phyloP scores from a whole-genome alignment of 2,888 invertebrate genomes.

The Microctonus aethiopoides region DNA sequence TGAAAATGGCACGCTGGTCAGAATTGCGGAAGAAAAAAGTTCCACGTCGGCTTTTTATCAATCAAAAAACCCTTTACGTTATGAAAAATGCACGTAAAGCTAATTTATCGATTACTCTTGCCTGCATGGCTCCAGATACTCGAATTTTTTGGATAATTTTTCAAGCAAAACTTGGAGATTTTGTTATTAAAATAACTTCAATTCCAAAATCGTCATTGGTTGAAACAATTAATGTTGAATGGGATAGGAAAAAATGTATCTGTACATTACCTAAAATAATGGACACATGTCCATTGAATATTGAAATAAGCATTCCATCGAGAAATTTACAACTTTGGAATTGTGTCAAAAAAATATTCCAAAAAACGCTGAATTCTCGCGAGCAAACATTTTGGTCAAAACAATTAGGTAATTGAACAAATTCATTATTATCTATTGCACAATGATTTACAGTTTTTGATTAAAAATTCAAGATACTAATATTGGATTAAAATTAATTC shows the following conservation, averaged over 20 bases:
- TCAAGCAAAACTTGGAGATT: slow-evolving; percentile 55
- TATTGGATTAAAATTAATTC: slow-evolving; percentile 55
- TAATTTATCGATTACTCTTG: slow-evolving; percentile 48
- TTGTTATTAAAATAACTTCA: slow-evolving; percentile 52
- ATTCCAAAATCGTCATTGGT: slow-evolving; percentile 40
- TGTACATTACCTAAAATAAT: slow-evolving; percentile 39
- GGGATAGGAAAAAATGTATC: slow-evolving; percentile 39
- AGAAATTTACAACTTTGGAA: slow-evolving; percentile 53
- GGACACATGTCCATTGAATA: slow-evolving; percentile 43
- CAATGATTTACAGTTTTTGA: neutral
- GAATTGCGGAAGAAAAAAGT: slow-evolving; percentile 50
- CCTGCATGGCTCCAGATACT: slow-evolving; percentile 47
- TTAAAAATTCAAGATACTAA: slow-evolving; percentile 45
- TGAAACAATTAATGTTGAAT: slow-evolving; percentile 42
- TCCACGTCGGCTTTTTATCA: slow-evolving; percentile 55
- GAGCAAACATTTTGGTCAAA: slow-evolving; percentile 57
- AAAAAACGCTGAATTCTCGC: slow-evolving; percentile 48
- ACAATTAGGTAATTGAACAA: slow-evolving; percentile 41
- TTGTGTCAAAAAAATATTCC: slow-evolving; percentile 53
- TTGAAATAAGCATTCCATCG: slow-evolving; percentile 43
- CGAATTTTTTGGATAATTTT: slow-evolving; percentile 56
- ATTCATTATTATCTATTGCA: neutral
- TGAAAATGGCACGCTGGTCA: slow-evolving; percentile 51
- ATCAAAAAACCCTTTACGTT: slow-evolving; percentile 44
- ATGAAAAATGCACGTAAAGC: slow-evolving; percentile 33